These are phyloP conservation scores for Papilio gigon DNA, from an alignment of 2,888 invertebrate genomes.

Conservation along the genomic window DNA sequence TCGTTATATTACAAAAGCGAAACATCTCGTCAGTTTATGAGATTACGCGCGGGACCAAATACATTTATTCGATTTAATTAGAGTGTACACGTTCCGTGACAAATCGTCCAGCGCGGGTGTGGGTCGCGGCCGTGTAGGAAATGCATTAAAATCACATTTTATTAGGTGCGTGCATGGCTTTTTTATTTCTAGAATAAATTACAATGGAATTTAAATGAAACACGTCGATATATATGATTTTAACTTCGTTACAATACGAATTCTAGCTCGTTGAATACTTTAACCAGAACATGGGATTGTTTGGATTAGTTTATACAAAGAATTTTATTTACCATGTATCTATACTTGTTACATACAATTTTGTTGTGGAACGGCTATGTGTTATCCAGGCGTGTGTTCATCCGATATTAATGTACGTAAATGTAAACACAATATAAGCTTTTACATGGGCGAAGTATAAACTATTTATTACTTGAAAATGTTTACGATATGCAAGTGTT, in stretches of 20 bases:
- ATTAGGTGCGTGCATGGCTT: constrained; percentile 2
- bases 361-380: not conserved
- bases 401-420: constrained; percentile 27
- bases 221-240: not conserved
- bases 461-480: constrained; percentile 32
- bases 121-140: constrained; percentile 21
- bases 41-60: constrained; percentile 58
- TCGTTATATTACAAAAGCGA: constrained; percentile 72
- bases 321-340: not conserved
- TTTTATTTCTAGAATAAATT: constrained; percentile 33
- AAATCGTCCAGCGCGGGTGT: constrained; percentile 26
- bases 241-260: constrained; percentile 10
- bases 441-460: constrained; percentile 26
- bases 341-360: not conserved
- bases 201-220: not conserved
- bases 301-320: not conserved
- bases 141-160: constrained; percentile 23
- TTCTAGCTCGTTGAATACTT: not conserved
- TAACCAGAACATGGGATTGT: not conserved
- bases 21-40: constrained; percentile 66
- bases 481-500: constrained; percentile 34
- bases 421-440: constrained; percentile 31
- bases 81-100: constrained; percentile 38
- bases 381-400: not conserved
- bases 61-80: constrained; percentile 42